Percentiles rank a stretch among this genome's conserved stretches.
Conservation (phyloP, 2,888 invertebrate species). For the Diadegma fenestrale region DNA sequence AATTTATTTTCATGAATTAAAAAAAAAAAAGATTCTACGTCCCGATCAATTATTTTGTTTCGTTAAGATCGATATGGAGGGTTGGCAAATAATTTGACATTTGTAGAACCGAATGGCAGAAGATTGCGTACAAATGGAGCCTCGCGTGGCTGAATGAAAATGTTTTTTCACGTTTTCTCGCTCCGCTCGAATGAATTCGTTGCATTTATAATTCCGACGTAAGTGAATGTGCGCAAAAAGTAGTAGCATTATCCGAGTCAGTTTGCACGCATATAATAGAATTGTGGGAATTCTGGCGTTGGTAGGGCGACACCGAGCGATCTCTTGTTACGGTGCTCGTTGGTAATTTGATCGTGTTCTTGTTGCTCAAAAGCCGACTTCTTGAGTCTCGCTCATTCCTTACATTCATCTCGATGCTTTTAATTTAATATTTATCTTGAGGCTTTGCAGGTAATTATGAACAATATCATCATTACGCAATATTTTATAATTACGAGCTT, state of each 20-base stretch:
- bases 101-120: neutral
- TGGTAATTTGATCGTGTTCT: constrained; percentile 62
- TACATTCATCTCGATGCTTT: constrained; percentile 29
- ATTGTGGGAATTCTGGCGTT: constrained; percentile 74
- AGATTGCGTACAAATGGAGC: neutral
- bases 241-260: constrained; percentile 66
- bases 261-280: constrained; percentile 71
- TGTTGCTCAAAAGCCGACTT: constrained; percentile 47
- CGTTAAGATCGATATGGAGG: neutral
- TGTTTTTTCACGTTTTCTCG: constrained; percentile 9
- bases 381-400: constrained; percentile 25
- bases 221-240: constrained; percentile 61
- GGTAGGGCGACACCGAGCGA: constrained; percentile 49
- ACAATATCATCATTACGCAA: constrained; percentile 19
- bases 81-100: neutral
- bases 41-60: neutral
- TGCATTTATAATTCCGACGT: constrained; percentile 50
- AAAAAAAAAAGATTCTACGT: too few relatives aligned
- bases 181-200: constrained; percentile 36
- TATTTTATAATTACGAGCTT: neutral
- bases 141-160: constrained; percentile 18
- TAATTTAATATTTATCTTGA: constrained; percentile 20
- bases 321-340: constrained; percentile 54
- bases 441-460: neutral
- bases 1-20: too few relatives aligned